phyloP scores from a whole-genome alignment of 2,113 vertebrate genomes.

The Urocynchramus pylzowi region DNA sequence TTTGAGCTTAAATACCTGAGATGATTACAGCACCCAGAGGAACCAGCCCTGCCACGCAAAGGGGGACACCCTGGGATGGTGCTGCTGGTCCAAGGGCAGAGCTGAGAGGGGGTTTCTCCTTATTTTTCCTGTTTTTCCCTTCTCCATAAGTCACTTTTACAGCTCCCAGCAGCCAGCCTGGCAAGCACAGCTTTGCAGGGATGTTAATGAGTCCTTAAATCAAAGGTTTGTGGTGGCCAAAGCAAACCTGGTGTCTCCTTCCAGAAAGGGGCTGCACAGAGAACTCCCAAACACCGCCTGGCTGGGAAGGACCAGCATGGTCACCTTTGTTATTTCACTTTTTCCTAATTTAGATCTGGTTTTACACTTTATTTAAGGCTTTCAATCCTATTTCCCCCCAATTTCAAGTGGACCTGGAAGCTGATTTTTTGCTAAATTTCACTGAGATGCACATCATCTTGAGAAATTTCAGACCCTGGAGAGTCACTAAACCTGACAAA shows the following conservation, averaged over 20 bases:
- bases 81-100: neutral
- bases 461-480: neutral
- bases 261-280: neutral
- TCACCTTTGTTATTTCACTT: neutral
- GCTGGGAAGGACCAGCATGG: neutral
- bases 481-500: neutral
- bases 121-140: neutral
- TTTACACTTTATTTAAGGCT: neutral
- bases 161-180: neutral
- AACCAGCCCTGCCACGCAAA: neutral
- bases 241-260: neutral
- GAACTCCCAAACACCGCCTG: rapidly evolving
- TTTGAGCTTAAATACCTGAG: neutral
- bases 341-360: neutral
- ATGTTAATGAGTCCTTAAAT: slow-evolving; percentile 1
- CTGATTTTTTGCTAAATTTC: neutral
- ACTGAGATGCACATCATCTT: neutral
- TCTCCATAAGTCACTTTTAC: neutral
- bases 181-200: neutral
- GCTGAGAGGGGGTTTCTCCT: neutral
- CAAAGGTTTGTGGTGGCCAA: neutral
- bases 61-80: neutral
- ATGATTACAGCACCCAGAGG: neutral
- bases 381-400: neutral
- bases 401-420: neutral